Evolutionary conservation across 2,888 invertebrate species (phyloP).

Genomic region (Acholoe squamosa): DNA sequence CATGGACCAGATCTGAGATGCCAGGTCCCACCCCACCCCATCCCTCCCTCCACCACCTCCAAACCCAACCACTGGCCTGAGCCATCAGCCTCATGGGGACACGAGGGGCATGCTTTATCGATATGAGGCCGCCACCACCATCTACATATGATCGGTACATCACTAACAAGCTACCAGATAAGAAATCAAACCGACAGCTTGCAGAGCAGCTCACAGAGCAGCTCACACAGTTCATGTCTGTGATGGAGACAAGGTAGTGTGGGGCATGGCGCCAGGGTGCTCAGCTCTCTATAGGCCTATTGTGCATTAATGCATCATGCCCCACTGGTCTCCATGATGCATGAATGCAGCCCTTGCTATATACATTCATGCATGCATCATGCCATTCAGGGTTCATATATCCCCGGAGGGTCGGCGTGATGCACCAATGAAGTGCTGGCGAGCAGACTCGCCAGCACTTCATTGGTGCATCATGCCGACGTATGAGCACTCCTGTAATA

Average conservation of each 20-base stretch:
- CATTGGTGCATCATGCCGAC: no score
- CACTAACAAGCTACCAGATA: conserved; percentile 5
- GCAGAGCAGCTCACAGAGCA: conserved; percentile 12
- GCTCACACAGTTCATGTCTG: neutral
- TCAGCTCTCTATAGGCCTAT: no score
- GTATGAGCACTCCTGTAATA: no score
- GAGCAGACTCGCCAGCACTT: no score
- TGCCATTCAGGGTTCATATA: no score
- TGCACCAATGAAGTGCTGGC: no score
- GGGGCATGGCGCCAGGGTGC: no score
- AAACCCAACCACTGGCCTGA: neutral
- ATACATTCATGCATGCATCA: no score
- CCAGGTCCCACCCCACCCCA: neutral
- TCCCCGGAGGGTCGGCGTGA: no score
- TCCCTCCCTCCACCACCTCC: neutral
- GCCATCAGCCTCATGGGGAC: neutral
- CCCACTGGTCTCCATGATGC: no score
- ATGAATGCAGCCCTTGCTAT: no score
- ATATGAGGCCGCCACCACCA: neutral
- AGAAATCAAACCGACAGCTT: conserved; percentile 14
- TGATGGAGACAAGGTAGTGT: neutral
- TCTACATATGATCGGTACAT: conserved; percentile 8
- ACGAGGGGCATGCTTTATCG: neutral
- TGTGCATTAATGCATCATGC: no score
- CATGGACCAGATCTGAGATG: neutral